Evolutionary conservation across 1,140 invertebrate genomes (phyloP).

Genomic region (Elymnias hypermnestra): DNA sequence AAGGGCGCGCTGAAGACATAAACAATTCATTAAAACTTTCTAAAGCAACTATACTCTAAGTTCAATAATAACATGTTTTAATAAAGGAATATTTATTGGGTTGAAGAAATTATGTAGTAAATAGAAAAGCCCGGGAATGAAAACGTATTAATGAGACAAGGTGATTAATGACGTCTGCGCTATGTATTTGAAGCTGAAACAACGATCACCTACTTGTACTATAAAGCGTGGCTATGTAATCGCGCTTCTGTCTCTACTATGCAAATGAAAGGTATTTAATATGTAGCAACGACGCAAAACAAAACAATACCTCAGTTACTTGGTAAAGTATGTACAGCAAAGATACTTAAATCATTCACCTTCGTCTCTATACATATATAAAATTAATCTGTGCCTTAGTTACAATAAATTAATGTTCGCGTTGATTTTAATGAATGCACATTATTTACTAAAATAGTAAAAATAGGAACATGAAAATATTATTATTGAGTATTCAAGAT

Average conservation of each 20-base stretch:
- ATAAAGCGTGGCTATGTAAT: conserved; percentile 23
- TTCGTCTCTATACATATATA: too few relatives aligned
- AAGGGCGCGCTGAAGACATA: conserved; percentile 55
- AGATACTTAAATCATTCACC: too few relatives aligned
- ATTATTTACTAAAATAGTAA: too few relatives aligned
- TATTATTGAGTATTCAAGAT: too few relatives aligned
- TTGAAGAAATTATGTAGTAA: conserved; percentile 63
- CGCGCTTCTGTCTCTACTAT: conserved; percentile 37
- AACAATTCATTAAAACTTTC: conserved; percentile 68
- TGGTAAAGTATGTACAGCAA: conserved; percentile 39
- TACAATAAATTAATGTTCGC: too few relatives aligned
- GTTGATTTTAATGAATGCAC: too few relatives aligned
- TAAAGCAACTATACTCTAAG: conserved; percentile 39
- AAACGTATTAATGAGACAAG: conserved; percentile 66
- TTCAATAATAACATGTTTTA: conserved; percentile 42
- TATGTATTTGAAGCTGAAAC: conserved; percentile 40
- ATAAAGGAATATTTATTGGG: conserved; percentile 43
- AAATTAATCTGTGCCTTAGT: too few relatives aligned
- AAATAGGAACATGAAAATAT: too few relatives aligned
- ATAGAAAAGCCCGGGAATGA: conserved; percentile 58
- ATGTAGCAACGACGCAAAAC: conserved; percentile 17
- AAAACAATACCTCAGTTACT: conserved; percentile 38
- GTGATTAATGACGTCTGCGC: conserved; percentile 60
- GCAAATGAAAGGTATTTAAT: conserved; percentile 54
- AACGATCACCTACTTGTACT: conserved; percentile 16